These are phyloP conservation scores for Dicerorhinus sumatrensis DNA, from an alignment of 2,113 vertebrate genomes.

Conservation along the genomic window DNA sequence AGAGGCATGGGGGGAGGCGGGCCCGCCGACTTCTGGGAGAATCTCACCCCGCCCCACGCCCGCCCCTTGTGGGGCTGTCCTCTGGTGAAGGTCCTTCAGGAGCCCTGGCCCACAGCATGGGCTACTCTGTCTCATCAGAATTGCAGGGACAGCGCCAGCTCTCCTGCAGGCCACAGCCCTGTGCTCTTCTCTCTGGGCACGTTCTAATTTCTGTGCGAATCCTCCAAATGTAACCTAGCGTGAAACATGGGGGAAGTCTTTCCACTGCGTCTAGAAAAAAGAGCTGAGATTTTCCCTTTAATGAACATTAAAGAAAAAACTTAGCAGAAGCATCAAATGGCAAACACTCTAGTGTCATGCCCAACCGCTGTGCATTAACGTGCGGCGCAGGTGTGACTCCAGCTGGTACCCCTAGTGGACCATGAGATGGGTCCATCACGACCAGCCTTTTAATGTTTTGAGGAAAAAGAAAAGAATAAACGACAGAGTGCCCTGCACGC, in stretches of 20 bases:
- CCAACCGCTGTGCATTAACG: fast-evolving
- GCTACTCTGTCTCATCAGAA: not conserved
- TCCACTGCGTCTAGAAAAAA: not conserved
- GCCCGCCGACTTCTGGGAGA: not conserved
- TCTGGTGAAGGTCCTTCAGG: too few relatives aligned
- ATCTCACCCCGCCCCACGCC: not conserved
- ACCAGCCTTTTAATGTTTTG: too few relatives aligned
- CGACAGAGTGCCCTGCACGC: not conserved
- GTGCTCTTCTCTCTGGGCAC: not conserved
- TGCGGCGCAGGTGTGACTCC: fast-evolving
- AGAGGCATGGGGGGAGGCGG: not conserved
- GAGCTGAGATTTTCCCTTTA: not conserved
- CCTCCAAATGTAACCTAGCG: not conserved
- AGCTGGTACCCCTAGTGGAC: fast-evolving
- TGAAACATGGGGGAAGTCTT: not conserved
- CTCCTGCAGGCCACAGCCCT: not conserved
- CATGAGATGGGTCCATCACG: too few relatives aligned
- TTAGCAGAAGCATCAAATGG: not conserved
- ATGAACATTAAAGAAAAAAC: not conserved
- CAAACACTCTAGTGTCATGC: not conserved
- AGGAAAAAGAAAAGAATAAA: not conserved
- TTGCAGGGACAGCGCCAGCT: too few relatives aligned
- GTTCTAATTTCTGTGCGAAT: too few relatives aligned
- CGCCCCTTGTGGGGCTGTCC: too few relatives aligned
- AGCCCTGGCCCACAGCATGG: not conserved